Evolutionary conservation across 64 coral and sea anemone genomes (phyloP).

Genomic region (Montipora foliosa): DNA sequence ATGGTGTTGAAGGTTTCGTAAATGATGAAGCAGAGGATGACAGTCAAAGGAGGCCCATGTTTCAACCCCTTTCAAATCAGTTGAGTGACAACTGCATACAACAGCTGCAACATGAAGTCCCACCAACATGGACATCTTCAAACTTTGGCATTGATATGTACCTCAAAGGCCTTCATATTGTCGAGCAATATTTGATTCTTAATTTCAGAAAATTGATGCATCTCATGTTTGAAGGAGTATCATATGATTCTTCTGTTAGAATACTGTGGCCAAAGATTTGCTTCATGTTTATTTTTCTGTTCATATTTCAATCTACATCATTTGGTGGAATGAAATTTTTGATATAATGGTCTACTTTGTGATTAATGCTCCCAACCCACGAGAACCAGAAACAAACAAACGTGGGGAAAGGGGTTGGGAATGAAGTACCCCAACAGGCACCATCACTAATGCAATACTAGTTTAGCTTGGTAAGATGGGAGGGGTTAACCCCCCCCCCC

Average conservation of each 20-base stretch:
- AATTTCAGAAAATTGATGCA: background rate
- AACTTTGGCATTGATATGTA: conserved; percentile 85
- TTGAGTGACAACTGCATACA: conserved; percentile 56
- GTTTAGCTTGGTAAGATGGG: too few species aligned
- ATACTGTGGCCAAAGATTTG: conserved; percentile 17
- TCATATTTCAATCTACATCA: background rate
- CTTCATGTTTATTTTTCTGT: conserved; percentile 2
- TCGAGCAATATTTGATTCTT: background rate
- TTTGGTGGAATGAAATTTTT: too few species aligned
- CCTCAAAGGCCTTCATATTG: conserved; percentile 38
- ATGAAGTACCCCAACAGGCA: too few species aligned
- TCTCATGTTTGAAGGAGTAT: background rate
- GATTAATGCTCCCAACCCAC: too few species aligned
- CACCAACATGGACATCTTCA: conserved; percentile 58
- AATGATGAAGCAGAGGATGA: conserved; percentile 30
- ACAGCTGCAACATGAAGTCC: conserved; percentile 48
- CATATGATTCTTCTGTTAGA: background rate
- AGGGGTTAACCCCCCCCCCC: too few species aligned
- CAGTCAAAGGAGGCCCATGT: conserved; percentile 38
- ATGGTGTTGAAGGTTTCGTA: conserved; percentile 79
- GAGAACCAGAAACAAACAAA: too few species aligned
- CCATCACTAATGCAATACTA: too few species aligned
- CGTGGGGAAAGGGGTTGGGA: too few species aligned
- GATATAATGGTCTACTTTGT: too few species aligned
- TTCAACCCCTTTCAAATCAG: conserved; percentile 22